phyloP scores from a whole-genome alignment of 1,140 invertebrate genomes.

The Trialeurodes vaporariorum region DNA sequence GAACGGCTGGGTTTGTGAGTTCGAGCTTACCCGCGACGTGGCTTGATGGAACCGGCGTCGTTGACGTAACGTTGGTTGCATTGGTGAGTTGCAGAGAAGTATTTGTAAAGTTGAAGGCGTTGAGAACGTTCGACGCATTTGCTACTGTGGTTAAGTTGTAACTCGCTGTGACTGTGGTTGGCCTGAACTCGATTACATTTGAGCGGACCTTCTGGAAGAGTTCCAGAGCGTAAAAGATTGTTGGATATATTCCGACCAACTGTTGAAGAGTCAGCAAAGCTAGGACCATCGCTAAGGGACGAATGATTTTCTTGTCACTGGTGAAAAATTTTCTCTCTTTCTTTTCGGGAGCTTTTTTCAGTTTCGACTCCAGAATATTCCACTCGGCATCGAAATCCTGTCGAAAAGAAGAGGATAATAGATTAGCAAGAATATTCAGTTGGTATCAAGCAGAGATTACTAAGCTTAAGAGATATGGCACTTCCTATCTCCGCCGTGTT shows the following conservation, averaged over 20 bases:
- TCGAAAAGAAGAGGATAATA: neutral
- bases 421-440: no score
- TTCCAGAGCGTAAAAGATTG: conserved; percentile 54
- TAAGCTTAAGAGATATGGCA: no score
- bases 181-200: neutral
- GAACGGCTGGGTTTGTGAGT: conserved; percentile 35
- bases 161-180: neutral
- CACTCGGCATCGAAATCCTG: conserved; percentile 20
- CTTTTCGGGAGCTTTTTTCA: conserved; percentile 17
- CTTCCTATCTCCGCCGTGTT: no score
- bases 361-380: conserved; percentile 16
- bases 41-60: neutral
- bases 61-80: neutral
- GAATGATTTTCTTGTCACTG: conserved; percentile 18
- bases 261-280: conserved; percentile 43
- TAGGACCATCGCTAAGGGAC: conserved; percentile 39
- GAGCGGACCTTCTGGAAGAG: conserved; percentile 33
- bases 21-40: conserved; percentile 38
- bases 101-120: neutral
- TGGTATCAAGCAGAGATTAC: no score
- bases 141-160: neutral
- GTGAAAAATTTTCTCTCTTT: neutral
- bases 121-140: neutral
- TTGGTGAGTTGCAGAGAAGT: neutral
- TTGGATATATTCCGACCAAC: conserved; percentile 44